These are phyloP conservation scores for Centropyge bicolor DNA, from an alignment of 2,797 vertebrate species.

Conservation along the genomic window DNA sequence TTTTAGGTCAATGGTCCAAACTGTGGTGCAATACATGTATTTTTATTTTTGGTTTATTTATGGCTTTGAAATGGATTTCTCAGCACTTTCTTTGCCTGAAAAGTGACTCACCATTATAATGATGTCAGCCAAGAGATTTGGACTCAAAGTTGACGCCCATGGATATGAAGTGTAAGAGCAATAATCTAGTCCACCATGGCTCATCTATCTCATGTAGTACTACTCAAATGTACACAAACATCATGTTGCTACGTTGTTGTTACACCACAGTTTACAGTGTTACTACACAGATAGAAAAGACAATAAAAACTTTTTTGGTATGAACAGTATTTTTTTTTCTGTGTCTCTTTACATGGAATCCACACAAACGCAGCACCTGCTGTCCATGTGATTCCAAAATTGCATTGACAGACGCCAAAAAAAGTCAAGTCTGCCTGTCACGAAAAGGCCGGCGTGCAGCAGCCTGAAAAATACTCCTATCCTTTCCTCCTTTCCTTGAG, in stretches of 20 bases:
- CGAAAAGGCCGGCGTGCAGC: constrained; percentile 38
- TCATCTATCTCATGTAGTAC: constrained; percentile 45
- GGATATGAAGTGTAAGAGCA: constrained; percentile 58
- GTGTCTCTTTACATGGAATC: constrained; percentile 45
- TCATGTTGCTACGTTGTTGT: constrained; percentile 67
- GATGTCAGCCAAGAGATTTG: constrained; percentile 29
- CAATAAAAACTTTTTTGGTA: constrained; percentile 50
- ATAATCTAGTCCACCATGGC: constrained; percentile 45
- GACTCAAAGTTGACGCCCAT: constrained; percentile 1
- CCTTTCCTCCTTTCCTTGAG: constrained; percentile 40
- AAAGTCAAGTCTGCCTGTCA: constrained; percentile 44
- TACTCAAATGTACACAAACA: constrained; percentile 55
- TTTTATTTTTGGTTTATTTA: background rate
- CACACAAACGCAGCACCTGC: constrained; percentile 24
- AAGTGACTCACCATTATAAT: constrained; percentile 12
- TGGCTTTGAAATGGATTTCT: constrained; percentile 22
- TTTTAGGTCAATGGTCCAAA: constrained; percentile 34
- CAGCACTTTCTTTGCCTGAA: constrained; percentile 21
- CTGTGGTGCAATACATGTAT: background rate
- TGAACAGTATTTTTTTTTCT: constrained; percentile 62
- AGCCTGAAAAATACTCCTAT: constrained; percentile 40
- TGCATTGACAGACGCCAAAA: constrained; percentile 11
- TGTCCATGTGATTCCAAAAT: constrained; percentile 38
- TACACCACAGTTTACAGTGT: constrained; percentile 79
- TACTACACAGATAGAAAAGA: constrained; percentile 80